Evolutionary conservation across 2,888 invertebrate species (phyloP), one percentile per base, ranked within the genome.

Genomic region (Acleris emargana): DNA sequence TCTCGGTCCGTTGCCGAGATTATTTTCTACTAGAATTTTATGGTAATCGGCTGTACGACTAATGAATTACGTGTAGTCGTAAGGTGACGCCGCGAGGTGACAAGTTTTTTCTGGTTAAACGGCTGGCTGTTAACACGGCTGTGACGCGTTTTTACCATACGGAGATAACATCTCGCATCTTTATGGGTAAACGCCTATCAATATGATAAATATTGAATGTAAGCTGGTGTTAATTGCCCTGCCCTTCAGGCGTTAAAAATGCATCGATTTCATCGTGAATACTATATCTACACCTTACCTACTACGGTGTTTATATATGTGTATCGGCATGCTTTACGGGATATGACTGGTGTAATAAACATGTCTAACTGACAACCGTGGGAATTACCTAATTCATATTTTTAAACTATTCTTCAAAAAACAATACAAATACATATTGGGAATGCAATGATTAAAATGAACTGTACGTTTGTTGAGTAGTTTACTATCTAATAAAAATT

Each of bases 21-120:
- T 88, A 90, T 90, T 89, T 88, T 89, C 90, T 87, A 89, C 87
- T 89, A 89, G 87, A 82, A 71, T 87, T 89, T 90, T 89, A 89
- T 90, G 88, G 77, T 90, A 89, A 89, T 89, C 87, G 79, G 69
- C 72, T 78, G 79, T 82, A 80, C 80, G 81, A 78, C 84, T 89
- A 91, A 89, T 90, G 90, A 91, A 89, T 88, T 86, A 88, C 84
- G 74, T 49, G 54, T 75, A 74, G 75, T 13, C 50, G 55, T 77
- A 80, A 83, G 76, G 80, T 81, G 82, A 80, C 80, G 80, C 82
- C 78, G 76, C 77, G 66, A 67, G 70, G 73, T 78, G 76, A 78
- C 76, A 74, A 67, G 69, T 72, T 76, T 73, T 72, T 72, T 57
- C 57, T 68, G 59, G 55, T 67, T 70, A 64, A 69, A 66, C 67